Conservation (phyloP, 1,140 invertebrate species). For the Drosophila lini region DNA sequence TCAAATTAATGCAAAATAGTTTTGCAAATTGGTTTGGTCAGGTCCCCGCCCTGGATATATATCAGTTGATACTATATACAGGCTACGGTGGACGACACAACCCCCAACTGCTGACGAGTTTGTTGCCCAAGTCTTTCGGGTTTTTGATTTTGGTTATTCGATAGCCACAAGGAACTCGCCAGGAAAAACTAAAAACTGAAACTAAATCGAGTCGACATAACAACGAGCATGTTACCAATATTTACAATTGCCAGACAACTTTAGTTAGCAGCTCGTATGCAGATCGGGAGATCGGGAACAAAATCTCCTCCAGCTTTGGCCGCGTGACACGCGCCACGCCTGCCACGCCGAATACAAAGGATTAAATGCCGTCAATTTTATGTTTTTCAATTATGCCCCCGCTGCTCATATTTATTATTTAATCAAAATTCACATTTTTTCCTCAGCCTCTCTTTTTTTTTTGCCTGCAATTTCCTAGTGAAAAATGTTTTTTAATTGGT, state of each 20-base stretch:
- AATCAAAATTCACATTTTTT: slow-evolving; percentile 56
- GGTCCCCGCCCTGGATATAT: slow-evolving; percentile 34
- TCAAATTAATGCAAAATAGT: slow-evolving; percentile 45
- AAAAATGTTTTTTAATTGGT: slow-evolving; percentile 79
- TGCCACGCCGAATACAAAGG: slow-evolving; percentile 45
- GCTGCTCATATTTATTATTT: slow-evolving; percentile 67
- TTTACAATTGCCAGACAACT: slow-evolving; percentile 44
- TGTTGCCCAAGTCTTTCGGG: slow-evolving; percentile 70
- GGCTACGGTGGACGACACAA: slow-evolving; percentile 40
- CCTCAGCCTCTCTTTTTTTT: slow-evolving; percentile 28
- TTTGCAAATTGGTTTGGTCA: slow-evolving; percentile 29
- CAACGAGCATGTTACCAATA: slow-evolving; percentile 61
- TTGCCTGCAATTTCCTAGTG: slow-evolving; percentile 66
- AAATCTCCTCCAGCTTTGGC: slow-evolving; percentile 8
- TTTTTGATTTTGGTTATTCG: slow-evolving; percentile 52
- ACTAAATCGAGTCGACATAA: slow-evolving; percentile 73
- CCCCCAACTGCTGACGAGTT: slow-evolving; percentile 65
- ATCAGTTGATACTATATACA: not conserved
- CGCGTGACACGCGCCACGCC: slow-evolving; percentile 27
- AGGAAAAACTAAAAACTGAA: slow-evolving; percentile 40
- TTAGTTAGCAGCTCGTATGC: slow-evolving; percentile 45
- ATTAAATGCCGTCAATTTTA: slow-evolving; percentile 33
- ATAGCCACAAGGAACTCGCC: slow-evolving; percentile 35
- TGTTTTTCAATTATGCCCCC: slow-evolving; percentile 62
- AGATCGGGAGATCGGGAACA: slow-evolving; percentile 33